phyloP scores from a whole-genome alignment of 1,140 invertebrate genomes.

The Drosophila obscura region DNA sequence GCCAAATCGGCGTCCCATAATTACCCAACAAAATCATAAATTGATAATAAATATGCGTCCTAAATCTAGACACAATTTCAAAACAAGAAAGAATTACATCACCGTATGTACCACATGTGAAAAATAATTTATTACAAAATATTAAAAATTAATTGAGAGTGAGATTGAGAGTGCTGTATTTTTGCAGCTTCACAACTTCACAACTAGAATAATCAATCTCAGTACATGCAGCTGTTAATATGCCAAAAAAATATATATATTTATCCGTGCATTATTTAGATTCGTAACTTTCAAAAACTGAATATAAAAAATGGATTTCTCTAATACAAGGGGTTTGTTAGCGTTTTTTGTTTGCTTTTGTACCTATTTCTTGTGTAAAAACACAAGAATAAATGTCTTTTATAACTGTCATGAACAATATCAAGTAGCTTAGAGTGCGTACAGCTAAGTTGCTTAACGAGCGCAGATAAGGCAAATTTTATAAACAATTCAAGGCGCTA shows the following conservation, averaged over 20 bases:
- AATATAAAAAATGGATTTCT: slow-evolving; percentile 42
- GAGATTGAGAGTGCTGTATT: slow-evolving; percentile 48
- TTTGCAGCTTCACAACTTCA: slow-evolving; percentile 37
- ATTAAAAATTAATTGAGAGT: slow-evolving; percentile 60
- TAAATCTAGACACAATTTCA: no score
- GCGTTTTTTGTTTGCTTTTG: slow-evolving; percentile 28
- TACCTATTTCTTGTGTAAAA: slow-evolving; percentile 58
- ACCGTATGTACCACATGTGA: slow-evolving; percentile 21
- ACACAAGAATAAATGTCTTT: slow-evolving; percentile 70
- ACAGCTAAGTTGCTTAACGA: slow-evolving; percentile 64
- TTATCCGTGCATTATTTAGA: slow-evolving; percentile 41
- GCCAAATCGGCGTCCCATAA: no score
- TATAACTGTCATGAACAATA: slow-evolving; percentile 29
- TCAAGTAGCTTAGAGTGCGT: slow-evolving; percentile 40
- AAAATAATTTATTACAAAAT: slow-evolving; percentile 72
- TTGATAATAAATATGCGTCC: no score
- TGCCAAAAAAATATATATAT: slow-evolving; percentile 52
- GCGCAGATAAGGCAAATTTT: slow-evolving; percentile 69
- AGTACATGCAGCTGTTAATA: slow-evolving; percentile 52
- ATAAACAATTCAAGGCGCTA: slow-evolving; percentile 51
- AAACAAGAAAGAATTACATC: no score
- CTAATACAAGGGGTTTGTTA: slow-evolving; percentile 37
- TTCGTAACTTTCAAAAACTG: slow-evolving; percentile 53
- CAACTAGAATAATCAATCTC: slow-evolving; percentile 54
- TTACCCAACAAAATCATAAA: no score